These are phyloP conservation scores for Cheilosia vulpina DNA, from an alignment of 2,888 invertebrate genomes.

Conservation along the genomic window DNA sequence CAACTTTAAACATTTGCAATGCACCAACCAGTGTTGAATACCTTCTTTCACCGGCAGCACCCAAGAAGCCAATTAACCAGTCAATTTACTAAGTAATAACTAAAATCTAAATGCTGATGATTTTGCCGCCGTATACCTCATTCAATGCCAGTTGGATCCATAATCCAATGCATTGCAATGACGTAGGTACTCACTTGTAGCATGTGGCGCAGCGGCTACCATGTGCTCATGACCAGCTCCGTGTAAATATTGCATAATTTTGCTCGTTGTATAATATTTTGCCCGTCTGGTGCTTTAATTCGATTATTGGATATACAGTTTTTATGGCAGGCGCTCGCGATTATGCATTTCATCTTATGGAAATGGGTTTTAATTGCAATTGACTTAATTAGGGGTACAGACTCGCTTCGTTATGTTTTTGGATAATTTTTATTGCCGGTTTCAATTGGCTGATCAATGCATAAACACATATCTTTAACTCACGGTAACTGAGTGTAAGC, in stretches of 20 bases:
- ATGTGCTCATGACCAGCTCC: slow-evolving; percentile 31
- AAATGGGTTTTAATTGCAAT: slow-evolving; percentile 60
- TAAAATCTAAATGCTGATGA: slow-evolving; percentile 41
- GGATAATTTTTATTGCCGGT: slow-evolving; percentile 57
- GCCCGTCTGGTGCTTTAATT: slow-evolving; percentile 42
- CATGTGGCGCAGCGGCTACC: neutral
- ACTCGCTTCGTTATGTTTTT: slow-evolving; percentile 55
- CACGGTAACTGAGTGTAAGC: slow-evolving; percentile 8
- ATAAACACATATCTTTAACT: slow-evolving; percentile 16
- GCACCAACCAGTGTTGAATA: neutral
- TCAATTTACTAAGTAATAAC: slow-evolving; percentile 45
- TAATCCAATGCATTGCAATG: neutral
- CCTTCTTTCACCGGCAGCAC: slow-evolving; percentile 12
- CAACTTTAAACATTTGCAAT: slow-evolving; percentile 32
- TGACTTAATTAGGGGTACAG: slow-evolving; percentile 49
- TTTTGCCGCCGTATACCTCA: neutral
- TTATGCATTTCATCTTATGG: slow-evolving; percentile 49
- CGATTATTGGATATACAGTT: slow-evolving; percentile 42
- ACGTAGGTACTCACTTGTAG: neutral
- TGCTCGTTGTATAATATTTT: slow-evolving; percentile 54
- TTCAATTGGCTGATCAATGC: slow-evolving; percentile 53
- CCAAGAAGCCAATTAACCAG: slow-evolving; percentile 57
- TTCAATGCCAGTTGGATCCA: slow-evolving; percentile 3
- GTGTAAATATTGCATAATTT: slow-evolving; percentile 45
- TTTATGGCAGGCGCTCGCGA: slow-evolving; percentile 32